These are phyloP conservation scores for Acanthis flammea DNA, from an alignment of 2,797 vertebrate species.

Conservation along the genomic window DNA sequence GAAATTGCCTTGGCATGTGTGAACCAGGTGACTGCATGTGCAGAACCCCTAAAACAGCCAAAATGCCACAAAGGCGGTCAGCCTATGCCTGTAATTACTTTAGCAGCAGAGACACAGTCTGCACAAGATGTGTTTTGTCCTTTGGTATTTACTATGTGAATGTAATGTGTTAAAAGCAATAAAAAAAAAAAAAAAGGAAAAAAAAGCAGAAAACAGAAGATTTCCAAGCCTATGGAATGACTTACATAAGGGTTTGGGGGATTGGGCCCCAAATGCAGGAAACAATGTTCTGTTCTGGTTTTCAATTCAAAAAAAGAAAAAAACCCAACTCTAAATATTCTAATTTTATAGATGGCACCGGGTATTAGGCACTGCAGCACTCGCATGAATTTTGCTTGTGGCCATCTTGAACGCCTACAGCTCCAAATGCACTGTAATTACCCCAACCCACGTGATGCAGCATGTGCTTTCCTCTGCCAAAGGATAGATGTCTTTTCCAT, in stretches of 20 bases:
- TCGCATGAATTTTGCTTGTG: constrained; percentile 66
- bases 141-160: neutral
- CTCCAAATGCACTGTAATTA: constrained; percentile 69
- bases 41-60: neutral
- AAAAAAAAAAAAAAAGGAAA: neutral
- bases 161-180: neutral
- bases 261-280: neutral
- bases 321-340: neutral
- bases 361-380: constrained; percentile 48
- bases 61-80: neutral
- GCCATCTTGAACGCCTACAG: constrained; percentile 62
- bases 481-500: neutral
- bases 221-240: neutral
- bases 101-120: neutral
- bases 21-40: neutral
- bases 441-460: constrained; percentile 64
- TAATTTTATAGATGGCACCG: neutral
- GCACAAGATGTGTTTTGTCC: neutral
- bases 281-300: neutral
- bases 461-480: constrained; percentile 57
- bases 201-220: neutral
- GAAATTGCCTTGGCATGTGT: neutral
- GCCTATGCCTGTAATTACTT: neutral
- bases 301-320: neutral
- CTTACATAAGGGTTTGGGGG: neutral